These are phyloP conservation scores for Azorinus chamasolen DNA, from an alignment of 2,888 invertebrate species.

Conservation along the genomic window DNA sequence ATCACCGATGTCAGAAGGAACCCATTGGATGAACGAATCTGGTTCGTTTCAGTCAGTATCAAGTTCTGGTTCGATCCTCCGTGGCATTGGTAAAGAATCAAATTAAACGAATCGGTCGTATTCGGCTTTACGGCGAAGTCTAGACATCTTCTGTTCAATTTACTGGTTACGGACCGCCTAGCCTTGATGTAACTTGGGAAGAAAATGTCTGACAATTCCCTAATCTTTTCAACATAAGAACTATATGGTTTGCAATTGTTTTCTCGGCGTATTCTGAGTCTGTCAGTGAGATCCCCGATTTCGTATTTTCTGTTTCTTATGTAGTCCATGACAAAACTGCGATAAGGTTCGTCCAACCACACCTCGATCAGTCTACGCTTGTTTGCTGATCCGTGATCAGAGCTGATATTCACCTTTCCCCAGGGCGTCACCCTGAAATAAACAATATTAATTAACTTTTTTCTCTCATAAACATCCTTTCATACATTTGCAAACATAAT, in stretches of 20 bases:
- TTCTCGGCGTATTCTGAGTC: constrained; percentile 24
- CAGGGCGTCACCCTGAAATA: constrained; percentile 43
- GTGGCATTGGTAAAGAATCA: constrained; percentile 45
- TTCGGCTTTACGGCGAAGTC: constrained; percentile 22
- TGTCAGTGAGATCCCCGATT: constrained; percentile 8
- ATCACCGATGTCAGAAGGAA: background rate
- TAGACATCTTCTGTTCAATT: constrained; percentile 18
- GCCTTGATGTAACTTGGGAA: constrained; percentile 9
- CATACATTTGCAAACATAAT: no score
- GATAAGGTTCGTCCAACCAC: constrained; percentile 44
- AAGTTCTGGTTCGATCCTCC: constrained; percentile 38
- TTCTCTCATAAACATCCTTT: no score
- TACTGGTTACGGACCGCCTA: constrained; percentile 25
- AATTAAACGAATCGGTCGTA: constrained; percentile 7
- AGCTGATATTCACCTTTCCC: constrained; percentile 22
- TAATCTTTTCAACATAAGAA: constrained; percentile 33
- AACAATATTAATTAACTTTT: no score
- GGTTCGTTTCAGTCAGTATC: constrained; percentile 22
- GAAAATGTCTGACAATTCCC: constrained; percentile 37
- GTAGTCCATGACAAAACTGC: constrained; percentile 14
- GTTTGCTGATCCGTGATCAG: constrained; percentile 32
- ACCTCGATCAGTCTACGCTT: constrained; percentile 36
- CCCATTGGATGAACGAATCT: constrained; percentile 32
- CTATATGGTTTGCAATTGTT: constrained; percentile 51
- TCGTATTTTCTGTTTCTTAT: constrained; percentile 28